Percentiles rank a stretch among this genome's conserved stretches.
These are phyloP conservation scores for Scaptomyza pallida DNA, from an alignment of 1,140 invertebrate genomes.

Conservation along the genomic window DNA sequence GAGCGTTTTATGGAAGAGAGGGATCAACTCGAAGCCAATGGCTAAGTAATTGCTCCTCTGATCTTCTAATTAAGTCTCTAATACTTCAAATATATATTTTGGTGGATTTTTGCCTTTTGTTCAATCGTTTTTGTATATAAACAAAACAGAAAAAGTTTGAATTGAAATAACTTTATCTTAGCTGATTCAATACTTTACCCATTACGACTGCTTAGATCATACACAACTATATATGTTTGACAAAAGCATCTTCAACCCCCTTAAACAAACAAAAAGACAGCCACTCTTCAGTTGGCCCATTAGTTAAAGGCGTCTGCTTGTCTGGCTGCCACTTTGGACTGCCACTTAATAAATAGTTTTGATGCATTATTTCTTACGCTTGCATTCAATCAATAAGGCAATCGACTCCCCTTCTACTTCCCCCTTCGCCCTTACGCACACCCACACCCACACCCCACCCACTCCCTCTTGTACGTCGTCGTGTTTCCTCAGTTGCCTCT, in stretches of 20 bases:
- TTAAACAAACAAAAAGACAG: not conserved
- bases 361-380: constrained; percentile 71
- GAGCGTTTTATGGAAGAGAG: no score
- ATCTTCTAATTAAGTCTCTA: no score
- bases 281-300: constrained; percentile 58
- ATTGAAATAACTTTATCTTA: no score
- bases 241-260: not conserved
- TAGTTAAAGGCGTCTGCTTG: constrained; percentile 61
- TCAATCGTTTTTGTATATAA: no score
- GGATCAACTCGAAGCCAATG: no score
- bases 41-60: no score
- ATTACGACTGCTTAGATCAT: constrained; percentile 47
- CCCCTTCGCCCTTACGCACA: no score
- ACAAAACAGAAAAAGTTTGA: no score
- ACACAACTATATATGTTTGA: constrained; percentile 19
- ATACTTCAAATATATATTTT: no score
- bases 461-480: no score
- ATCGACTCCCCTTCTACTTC: constrained; percentile 16
- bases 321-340: constrained; percentile 69
- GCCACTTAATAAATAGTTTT: constrained; percentile 79
- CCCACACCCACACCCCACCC: not conserved
- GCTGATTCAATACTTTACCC: constrained; percentile 36
- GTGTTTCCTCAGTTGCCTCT: not conserved
- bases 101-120: no score
- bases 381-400: constrained; percentile 74